Evolutionary conservation across 2,888 invertebrate species (phyloP), one percentile per base, ranked within the genome.

Genomic region (Dicycla oo): DNA sequence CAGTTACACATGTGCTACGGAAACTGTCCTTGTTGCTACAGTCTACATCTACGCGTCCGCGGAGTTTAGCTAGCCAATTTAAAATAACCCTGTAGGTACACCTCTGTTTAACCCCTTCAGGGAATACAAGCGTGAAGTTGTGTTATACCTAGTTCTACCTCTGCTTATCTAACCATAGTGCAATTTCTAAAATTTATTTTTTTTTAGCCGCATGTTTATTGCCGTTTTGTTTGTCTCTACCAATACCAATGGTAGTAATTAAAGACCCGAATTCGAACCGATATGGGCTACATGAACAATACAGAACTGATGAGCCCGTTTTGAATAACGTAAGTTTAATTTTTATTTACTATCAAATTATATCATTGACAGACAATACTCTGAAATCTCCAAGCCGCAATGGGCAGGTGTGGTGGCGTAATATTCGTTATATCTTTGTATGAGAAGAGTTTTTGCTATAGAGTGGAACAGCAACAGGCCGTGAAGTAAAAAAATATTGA

Each of bases 221-320:
- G 20, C 92, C 93, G 2, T 90, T 91, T 13, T 93, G 92, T 65
- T 63, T 93, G 2, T 79, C 88, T 3, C 38, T 92, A 1, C 90
- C 93, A 0, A 75, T 88, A 8, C 93, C 93, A 0, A n/a, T 93
- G 4, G 34, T 93, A 1, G 66, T 93, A 0, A 67, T 92, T 4
- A 75, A 82, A 68, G 60, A 78, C 0, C 53, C 78, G 64, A 8
- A 56, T 49, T 4, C 13, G 2, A 23, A 64, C 10, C 18, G 3
- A 13, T 53, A 15, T n/a, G 40, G 23, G 0, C 13, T 15, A 10
- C 23, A 13, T 34, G n/a, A n/a, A 15, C 23, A 15, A 3, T 30
- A 20, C n/a, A 45, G n/a, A 47, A 2, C 13, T 3, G 40, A 26
- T 20, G 57, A n/a, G 0, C n/a, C 51, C 8, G 65, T 53, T 40